phyloP scores from a whole-genome alignment of 2,797 vertebrate species.

The Lacerta bilineata region DNA sequence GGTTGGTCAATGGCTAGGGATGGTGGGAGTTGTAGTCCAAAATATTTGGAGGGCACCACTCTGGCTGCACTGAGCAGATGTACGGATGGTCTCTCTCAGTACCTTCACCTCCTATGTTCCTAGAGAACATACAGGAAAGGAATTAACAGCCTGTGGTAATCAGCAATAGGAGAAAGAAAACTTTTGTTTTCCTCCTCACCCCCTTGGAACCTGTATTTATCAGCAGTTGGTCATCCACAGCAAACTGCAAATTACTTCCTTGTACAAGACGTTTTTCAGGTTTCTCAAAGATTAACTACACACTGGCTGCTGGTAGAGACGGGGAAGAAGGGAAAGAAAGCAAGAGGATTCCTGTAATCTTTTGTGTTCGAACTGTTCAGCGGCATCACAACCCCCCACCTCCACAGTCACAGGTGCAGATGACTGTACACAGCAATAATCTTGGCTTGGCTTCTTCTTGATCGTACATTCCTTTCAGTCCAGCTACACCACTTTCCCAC shows the following conservation, averaged over 20 bases:
- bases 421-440: conserved; percentile 67
- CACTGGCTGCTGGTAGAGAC: conserved; percentile 59
- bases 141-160: not conserved
- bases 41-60: too few relatives aligned
- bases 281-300: conserved; percentile 61
- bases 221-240: conserved; percentile 50
- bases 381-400: conserved; percentile 44
- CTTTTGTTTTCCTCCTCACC: not conserved
- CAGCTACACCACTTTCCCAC: conserved; percentile 56
- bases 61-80: too few relatives aligned
- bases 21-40: too few relatives aligned
- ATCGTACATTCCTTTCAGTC: conserved; percentile 68
- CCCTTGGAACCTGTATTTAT: conserved; percentile 26
- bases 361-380: conserved; percentile 64
- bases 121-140: not conserved
- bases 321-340: conserved; percentile 42
- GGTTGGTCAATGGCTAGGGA: too few relatives aligned
- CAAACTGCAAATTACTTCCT: conserved; percentile 53
- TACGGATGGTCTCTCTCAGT: too few relatives aligned
- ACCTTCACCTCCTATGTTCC: too few relatives aligned
- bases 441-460: conserved; percentile 65
- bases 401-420: conserved; percentile 72
- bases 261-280: conserved; percentile 52
- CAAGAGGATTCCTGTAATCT: conserved; percentile 63
- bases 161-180: conserved; percentile 28